Evolutionary conservation across 2,113 vertebrate species (phyloP).

Genomic region (Dasypus novemcinctus): DNA sequence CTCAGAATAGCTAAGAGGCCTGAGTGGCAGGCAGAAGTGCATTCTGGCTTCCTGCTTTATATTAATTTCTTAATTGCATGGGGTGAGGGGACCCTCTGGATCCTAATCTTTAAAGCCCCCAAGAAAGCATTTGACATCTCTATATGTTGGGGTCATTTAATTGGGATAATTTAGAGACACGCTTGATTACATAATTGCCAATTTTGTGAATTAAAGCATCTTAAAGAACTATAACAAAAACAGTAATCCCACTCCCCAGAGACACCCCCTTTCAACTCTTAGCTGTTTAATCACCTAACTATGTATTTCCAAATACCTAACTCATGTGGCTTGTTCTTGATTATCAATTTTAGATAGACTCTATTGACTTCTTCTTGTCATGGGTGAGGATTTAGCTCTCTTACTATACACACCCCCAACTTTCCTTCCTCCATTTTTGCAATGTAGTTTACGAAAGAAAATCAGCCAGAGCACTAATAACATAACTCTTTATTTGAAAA

Average conservation of each 20-base stretch:
- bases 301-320: not conserved
- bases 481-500: not conserved
- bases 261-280: not conserved
- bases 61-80: too few species aligned
- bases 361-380: not conserved
- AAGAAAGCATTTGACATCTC: not conserved
- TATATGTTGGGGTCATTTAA: not conserved
- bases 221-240: not conserved
- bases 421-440: not conserved
- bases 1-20: not conserved
- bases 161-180: conserved; percentile 14
- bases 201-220: not conserved
- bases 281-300: not conserved
- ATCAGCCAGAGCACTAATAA: not conserved
- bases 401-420: not conserved
- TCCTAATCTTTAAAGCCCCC: not conserved
- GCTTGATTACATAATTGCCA: not conserved
- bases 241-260: not conserved
- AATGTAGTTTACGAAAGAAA: not conserved
- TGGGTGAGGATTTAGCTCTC: not conserved
- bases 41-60: not conserved
- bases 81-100: not conserved
- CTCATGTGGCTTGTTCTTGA: not conserved
- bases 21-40: not conserved
- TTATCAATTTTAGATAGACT: not conserved